These are phyloP conservation scores for Neomonachus schauinslandi DNA, from an alignment of 2,113 vertebrate species.

Conservation along the genomic window DNA sequence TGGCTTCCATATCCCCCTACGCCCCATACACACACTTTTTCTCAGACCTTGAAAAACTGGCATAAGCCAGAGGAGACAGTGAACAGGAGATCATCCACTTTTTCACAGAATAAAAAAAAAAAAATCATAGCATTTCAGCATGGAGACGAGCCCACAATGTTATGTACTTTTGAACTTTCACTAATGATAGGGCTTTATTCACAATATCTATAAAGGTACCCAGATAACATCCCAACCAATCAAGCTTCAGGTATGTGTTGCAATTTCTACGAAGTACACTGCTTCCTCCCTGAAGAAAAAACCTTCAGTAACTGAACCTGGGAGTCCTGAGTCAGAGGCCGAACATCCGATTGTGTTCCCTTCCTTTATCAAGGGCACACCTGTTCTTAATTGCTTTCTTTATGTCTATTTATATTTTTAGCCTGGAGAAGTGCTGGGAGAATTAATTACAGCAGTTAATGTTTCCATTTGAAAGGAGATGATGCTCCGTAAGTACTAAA, in stretches of 20 bases:
- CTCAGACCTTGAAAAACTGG: background rate
- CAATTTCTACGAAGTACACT: background rate
- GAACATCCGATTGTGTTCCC: slow-evolving; percentile 2
- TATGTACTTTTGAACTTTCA: background rate
- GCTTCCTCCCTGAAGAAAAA: background rate
- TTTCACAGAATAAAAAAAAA: background rate
- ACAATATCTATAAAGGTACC: background rate
- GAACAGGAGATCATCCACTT: background rate
- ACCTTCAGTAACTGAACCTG: slow-evolving; percentile 17
- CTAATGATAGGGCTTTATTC: background rate
- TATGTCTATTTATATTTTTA: slow-evolving; percentile 76
- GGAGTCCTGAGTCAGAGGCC: slow-evolving; percentile 44
- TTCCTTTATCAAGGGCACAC: slow-evolving; percentile 63
- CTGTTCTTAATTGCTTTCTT: slow-evolving; percentile 72
- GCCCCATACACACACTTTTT: background rate
- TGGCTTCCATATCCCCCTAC: background rate
- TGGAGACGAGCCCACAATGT: background rate
- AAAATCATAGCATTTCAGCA: background rate
- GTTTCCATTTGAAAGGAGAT: slow-evolving; percentile 73
- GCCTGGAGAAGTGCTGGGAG: slow-evolving; percentile 57
- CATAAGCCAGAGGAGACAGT: background rate
- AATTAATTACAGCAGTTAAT: slow-evolving; percentile 76
- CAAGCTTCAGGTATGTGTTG: background rate
- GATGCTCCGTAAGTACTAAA: slow-evolving; percentile 66
- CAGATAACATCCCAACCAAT: background rate